Evolutionary conservation across 1,140 invertebrate species (phyloP), one percentile per base, ranked within the genome.

Genomic region (Macrobrachium nipponense): DNA sequence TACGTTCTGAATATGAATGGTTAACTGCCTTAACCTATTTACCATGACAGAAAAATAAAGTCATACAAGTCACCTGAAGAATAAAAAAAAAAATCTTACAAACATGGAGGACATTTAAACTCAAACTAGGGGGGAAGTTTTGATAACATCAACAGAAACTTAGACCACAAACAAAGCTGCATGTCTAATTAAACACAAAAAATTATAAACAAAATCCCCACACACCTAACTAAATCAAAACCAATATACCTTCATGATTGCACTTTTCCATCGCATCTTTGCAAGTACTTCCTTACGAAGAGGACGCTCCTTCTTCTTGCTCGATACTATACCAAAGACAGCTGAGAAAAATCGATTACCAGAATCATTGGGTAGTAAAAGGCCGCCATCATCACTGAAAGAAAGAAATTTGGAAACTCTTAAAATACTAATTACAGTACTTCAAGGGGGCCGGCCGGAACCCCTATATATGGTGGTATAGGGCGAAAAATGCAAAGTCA

Each of bases 241-340:
- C 27, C 68, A 36, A 27, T 11, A 51, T 18, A 87, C 86, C 81
- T 87, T 87, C n/a, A 77, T 44, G 20, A 75, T 62, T 15, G 86
- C 86, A 87, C 83, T 87, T 60, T 80, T 87, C 86, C 86, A 87
- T n/a, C 75, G 64, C 73, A 80, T 80, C 43, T 62, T 87, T 1
- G 81, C 86, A 20, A 83, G 59, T 2, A 80, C 70, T 68, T 83
- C 83, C 59, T 36, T 62, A 58, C 64, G 77, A 23, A 66, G 15
- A 58, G 66, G n/a, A 51, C 68, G 68, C 18, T 82, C 81, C n/a
- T 62, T 82, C 81, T 59, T 83, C 76, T 59, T 73, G 64, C 82
- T 82, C 17, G 83, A 58, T 17, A 80, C 81, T 23, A 78, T 43
- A 43, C 36, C 62, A 15, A 61, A 86, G 17, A 83, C 81, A 2